A percentile compares a stretch with the other conserved stretches of the same genome.
Conservation (phyloP, 2,797 vertebrate genomes). For the Ctenopoma kingsleyae region DNA sequence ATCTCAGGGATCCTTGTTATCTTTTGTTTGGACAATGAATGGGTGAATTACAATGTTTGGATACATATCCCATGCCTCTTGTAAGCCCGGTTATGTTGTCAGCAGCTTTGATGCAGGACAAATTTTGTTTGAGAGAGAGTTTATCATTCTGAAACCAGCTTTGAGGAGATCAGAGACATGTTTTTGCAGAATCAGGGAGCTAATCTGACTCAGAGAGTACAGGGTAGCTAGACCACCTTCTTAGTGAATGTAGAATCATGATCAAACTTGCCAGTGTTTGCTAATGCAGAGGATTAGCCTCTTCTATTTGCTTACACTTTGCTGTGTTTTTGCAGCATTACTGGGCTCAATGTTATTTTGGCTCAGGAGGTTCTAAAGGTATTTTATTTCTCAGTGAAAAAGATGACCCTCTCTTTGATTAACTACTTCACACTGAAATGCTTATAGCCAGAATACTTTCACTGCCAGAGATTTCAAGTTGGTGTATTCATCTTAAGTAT, state of each 20-base stretch:
- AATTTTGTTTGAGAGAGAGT: conserved; percentile 56
- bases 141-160: conserved; percentile 59
- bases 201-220: conserved; percentile 64
- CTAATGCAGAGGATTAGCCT: conserved; percentile 57
- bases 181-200: conserved; percentile 55
- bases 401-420: conserved; percentile 49
- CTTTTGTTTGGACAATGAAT: conserved; percentile 46
- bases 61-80: conserved; percentile 19
- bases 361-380: conserved; percentile 52
- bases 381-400: conserved; percentile 51
- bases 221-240: conserved; percentile 58
- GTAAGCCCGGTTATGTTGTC: conserved; percentile 40
- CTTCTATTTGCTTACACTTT: conserved; percentile 64
- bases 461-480: conserved; percentile 40
- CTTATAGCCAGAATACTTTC: conserved; percentile 36
- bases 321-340: conserved; percentile 49
- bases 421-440: conserved; percentile 46
- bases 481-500: conserved; percentile 36
- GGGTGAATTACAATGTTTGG: conserved; percentile 42
- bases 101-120: conserved; percentile 54
- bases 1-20: conserved; percentile 39
- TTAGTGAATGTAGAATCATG: conserved; percentile 40
- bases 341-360: conserved; percentile 47
- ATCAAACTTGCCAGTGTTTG: conserved; percentile 56
- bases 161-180: conserved; percentile 63